phyloP scores from a whole-genome alignment of 2,888 invertebrate genomes.

The Acrobasis consociella region DNA sequence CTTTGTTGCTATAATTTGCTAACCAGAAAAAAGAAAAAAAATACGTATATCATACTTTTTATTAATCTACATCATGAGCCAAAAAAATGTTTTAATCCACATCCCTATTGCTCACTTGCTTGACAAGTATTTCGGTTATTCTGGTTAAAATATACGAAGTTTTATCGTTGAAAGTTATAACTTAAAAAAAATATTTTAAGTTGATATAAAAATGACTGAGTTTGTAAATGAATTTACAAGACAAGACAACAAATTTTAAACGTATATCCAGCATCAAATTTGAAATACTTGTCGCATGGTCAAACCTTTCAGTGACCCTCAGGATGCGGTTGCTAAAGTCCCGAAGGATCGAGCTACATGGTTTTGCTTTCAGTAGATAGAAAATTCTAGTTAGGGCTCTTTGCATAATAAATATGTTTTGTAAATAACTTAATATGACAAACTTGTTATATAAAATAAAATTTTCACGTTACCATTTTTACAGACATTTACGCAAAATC shows the following conservation, averaged over 20 bases:
- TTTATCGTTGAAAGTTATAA: too few species aligned
- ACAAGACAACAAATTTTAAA: neutral
- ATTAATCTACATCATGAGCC: too few species aligned
- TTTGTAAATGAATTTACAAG: neutral
- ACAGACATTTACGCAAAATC: too few species aligned
- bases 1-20: too few species aligned
- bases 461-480: too few species aligned
- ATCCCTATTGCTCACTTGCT: neutral
- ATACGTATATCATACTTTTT: too few species aligned
- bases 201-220: neutral
- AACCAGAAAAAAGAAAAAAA: too few species aligned
- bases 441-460: too few species aligned
- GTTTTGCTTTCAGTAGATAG: constrained; percentile 69
- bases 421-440: neutral
- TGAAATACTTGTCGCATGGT: constrained; percentile 64
- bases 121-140: too few species aligned
- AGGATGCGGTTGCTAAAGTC: constrained; percentile 70
- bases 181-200: neutral
- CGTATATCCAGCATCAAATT: constrained; percentile 42
- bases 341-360: constrained; percentile 69
- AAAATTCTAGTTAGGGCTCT: constrained; percentile 34
- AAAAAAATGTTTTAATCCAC: too few species aligned
- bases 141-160: too few species aligned
- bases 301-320: constrained; percentile 75
- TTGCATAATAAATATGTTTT: neutral